phyloP scores from a whole-genome alignment of 2,797 vertebrate genomes.

The Anolis apletophallus region DNA sequence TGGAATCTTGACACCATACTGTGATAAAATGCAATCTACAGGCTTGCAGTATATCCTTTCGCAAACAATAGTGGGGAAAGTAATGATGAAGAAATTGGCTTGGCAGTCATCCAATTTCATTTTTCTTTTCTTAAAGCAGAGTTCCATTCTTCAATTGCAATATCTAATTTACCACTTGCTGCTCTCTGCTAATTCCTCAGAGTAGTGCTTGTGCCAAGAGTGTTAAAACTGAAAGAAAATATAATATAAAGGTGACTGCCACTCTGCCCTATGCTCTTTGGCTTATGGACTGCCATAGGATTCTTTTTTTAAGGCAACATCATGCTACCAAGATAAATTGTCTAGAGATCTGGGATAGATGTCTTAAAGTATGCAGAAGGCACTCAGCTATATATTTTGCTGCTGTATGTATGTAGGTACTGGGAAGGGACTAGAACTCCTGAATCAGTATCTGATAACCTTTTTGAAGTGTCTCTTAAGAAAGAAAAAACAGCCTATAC shows the following conservation, averaged over 20 bases:
- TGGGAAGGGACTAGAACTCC: background rate
- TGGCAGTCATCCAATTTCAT: background rate
- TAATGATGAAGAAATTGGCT: background rate
- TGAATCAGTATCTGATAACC: background rate
- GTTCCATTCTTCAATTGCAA: background rate
- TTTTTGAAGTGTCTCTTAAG: background rate
- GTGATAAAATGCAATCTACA: background rate
- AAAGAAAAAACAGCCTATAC: no score
- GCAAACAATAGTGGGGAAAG: background rate
- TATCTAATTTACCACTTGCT: background rate
- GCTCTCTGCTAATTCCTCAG: constrained; percentile 2
- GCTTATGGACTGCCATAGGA: background rate
- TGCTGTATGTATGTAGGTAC: no score
- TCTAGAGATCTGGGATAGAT: background rate
- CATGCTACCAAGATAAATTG: no score
- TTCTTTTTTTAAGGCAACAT: background rate
- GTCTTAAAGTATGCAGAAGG: background rate
- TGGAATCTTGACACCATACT: background rate
- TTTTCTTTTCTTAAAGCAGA: background rate
- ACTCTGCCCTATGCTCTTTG: background rate
- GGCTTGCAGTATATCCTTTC: background rate
- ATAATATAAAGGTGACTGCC: background rate
- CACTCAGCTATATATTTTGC: background rate
- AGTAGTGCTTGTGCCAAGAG: background rate
- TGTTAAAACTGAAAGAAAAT: background rate